phyloP scores from a whole-genome alignment of 2,888 invertebrate species.

The Argyresthia albistria region DNA sequence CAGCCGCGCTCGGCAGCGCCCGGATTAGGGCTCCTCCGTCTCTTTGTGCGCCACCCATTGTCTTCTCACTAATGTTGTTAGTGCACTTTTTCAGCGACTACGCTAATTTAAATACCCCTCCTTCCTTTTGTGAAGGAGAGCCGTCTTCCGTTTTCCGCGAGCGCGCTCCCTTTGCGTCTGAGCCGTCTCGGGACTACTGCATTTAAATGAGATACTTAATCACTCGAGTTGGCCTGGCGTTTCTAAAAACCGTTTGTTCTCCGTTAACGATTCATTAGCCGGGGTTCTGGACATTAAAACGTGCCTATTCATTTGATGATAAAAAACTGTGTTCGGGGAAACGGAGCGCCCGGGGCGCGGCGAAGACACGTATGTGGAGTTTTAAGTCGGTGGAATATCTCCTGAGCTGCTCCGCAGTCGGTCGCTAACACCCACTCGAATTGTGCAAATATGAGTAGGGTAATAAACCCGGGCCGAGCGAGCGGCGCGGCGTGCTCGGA shows the following conservation, averaged over 20 bases:
- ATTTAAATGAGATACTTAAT: slow-evolving; percentile 73
- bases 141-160: slow-evolving; percentile 69
- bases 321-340: too few species aligned
- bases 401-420: slow-evolving; percentile 1
- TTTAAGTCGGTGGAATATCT: slow-evolving; percentile 1
- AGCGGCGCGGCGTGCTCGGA: slow-evolving; percentile 49
- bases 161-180: slow-evolving; percentile 63
- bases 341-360: too few species aligned
- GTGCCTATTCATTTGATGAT: slow-evolving; percentile 20
- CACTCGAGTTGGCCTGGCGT: slow-evolving; percentile 60
- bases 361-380: neutral
- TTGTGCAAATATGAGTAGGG: slow-evolving; percentile 64
- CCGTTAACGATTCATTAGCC: slow-evolving; percentile 49
- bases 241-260: slow-evolving; percentile 61
- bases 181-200: slow-evolving; percentile 64
- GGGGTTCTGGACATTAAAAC: slow-evolving; percentile 17
- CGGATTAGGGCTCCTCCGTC: slow-evolving; percentile 28
- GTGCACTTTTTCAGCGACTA: slow-evolving; percentile 69
- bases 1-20: slow-evolving; percentile 10
- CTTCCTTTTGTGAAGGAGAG: slow-evolving; percentile 64
- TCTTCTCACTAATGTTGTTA: slow-evolving; percentile 68
- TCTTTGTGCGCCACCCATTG: slow-evolving; percentile 61
- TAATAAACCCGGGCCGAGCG: slow-evolving; percentile 56
- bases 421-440: slow-evolving; percentile 50
- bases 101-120: slow-evolving; percentile 70